Conservation (phyloP, 2,113 vertebrate genomes). For the Brachyhypopomus occidentalis region DNA sequence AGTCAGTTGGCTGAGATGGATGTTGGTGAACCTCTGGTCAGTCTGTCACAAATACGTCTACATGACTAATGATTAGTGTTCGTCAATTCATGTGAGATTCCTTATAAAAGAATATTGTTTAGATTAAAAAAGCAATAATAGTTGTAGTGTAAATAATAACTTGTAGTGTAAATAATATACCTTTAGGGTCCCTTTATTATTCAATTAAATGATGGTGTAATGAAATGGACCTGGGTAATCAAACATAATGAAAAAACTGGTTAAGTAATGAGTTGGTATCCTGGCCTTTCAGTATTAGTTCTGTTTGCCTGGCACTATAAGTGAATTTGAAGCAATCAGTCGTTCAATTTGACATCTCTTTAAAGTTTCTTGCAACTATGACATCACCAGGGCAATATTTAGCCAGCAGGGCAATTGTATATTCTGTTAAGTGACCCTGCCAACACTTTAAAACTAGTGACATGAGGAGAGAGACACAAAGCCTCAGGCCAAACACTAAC, state of each 20-base stretch:
- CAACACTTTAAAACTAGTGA: not conserved
- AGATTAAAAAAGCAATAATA: not conserved
- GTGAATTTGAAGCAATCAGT: conserved; percentile 12
- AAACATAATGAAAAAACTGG: not conserved
- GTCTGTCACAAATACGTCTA: too few species aligned
- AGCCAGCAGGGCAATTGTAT: conserved; percentile 6
- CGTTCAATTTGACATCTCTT: conserved; percentile 19
- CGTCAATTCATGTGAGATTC: too few species aligned
- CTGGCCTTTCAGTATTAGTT: not conserved
- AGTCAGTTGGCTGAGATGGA: too few species aligned
- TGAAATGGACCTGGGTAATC: conserved; percentile 17
- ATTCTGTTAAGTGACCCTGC: not conserved
- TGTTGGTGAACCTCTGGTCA: too few species aligned
- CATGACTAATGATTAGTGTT: too few species aligned
- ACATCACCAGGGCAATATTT: not conserved
- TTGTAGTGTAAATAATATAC: not conserved
- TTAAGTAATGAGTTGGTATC: conserved; percentile 14
- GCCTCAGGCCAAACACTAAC: not conserved
- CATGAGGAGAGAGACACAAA: not conserved
- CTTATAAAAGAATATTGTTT: too few species aligned
- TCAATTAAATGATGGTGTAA: conserved; percentile 13
- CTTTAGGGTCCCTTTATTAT: conserved; percentile 8
- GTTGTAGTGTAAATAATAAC: not conserved
- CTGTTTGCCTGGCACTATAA: conserved; percentile 2
- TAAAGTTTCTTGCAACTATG: not conserved